Evolutionary conservation across 1,140 invertebrate species (phyloP), one percentile per base, ranked within the genome.

Genomic region (Aphaenogaster ashmeadi): DNA sequence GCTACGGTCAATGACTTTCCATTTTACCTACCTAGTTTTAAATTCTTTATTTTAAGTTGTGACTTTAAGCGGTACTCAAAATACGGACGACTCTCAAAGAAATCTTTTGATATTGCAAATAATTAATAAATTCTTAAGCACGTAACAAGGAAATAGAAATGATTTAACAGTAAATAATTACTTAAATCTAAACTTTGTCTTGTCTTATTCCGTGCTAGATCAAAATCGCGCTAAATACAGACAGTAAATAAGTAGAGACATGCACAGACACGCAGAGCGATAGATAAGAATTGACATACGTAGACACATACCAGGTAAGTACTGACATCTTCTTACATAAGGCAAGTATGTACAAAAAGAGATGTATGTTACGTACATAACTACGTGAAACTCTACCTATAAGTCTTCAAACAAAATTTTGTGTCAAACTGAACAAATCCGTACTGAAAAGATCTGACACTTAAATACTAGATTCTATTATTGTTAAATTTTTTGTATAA

Each of bases 341-440:
- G 15, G 9, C 8, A 41, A 27, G 36, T 9, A 21, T 66, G 18
- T 27, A 18, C 33, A 54, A 69, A 52, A 54, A 54, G 18, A 78
- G 50, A 74, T 84, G 3, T 72, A 72, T 38, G 33, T 60, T 83
- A 27, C 54, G 66, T 80, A 71, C 18, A 13, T 41, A 56, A 50
- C 0, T 6, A 50, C 33, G 27, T 60, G 9, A 47, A 74, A 62
- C 7, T 11, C 1, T 5, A 78, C 9, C 41, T 38, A 15, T 64
- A 44, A 2, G 21, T 81, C 8, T 41, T 52, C 21, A 56, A 71
- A 38, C 11, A 1, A 33, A 67, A 67, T 69, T 67, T 50, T 3
- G 3, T 13, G 27, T 67, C 3, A 52, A 18, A 8, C 0, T 3
- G 8, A 47, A 58, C 0, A 56, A 58, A 74, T 8, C 6, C 4